These are phyloP conservation scores for Hemistola chrysoprasaria DNA, from an alignment of 2,888 invertebrate species.

Conservation along the genomic window DNA sequence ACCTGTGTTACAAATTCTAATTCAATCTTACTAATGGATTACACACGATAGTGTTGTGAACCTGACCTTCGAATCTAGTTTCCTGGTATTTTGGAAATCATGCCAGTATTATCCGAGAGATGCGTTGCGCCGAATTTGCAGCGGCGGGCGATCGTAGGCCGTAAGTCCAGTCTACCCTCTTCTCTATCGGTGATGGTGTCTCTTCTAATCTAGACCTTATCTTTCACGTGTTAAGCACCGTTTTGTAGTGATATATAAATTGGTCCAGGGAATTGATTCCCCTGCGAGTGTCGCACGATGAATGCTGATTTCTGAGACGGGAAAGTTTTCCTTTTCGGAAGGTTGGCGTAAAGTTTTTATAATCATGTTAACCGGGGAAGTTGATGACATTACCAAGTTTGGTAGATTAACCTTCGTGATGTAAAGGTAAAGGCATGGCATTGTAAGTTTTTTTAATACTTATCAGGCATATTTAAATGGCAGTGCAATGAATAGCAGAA, in stretches of 20 bases:
- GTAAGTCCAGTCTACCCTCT: conserved; percentile 66
- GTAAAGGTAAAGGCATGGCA: conserved; percentile 34
- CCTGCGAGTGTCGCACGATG: conserved; percentile 45
- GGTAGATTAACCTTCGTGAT: conserved; percentile 45
- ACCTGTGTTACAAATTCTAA: conserved; percentile 37
- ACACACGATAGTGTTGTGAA: conserved; percentile 60
- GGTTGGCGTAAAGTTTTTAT: conserved; percentile 35
- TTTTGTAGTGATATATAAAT: conserved; percentile 29
- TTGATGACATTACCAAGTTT: conserved; percentile 46
- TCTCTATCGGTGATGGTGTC: conserved; percentile 39
- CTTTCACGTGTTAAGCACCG: conserved; percentile 29
- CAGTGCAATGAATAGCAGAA: conserved; percentile 7
- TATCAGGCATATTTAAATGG: conserved; percentile 32
- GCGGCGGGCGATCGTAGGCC: conserved; percentile 57
- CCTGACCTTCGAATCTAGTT: conserved; percentile 49
- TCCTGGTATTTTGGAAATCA: conserved; percentile 38
- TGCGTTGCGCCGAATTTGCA: conserved; percentile 60
- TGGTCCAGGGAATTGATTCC: conserved; percentile 41
- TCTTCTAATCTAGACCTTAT: conserved; percentile 41
- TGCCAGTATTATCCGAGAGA: conserved; percentile 70
- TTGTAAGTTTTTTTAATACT: conserved; percentile 29
- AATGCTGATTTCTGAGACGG: conserved; percentile 47
- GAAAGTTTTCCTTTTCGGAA: conserved; percentile 48
- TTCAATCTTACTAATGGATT: conserved; percentile 53
- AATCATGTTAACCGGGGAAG: conserved; percentile 40